Evolutionary conservation across 1,140 invertebrate species (phyloP).

Genomic region (Drosophila micromelanica): DNA sequence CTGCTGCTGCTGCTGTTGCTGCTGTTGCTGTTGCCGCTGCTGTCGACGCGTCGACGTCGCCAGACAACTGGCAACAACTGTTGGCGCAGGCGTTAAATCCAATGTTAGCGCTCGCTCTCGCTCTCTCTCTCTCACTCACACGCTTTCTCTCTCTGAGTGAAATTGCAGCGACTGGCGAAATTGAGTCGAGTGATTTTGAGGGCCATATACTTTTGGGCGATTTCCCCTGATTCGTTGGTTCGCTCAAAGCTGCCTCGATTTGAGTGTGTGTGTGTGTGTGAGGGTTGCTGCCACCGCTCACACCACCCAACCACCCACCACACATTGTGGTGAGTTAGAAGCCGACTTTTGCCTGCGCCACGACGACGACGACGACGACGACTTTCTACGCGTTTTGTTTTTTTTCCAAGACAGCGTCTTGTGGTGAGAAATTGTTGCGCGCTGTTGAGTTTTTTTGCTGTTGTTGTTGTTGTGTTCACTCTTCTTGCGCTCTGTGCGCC

Average conservation of each 20-base stretch:
- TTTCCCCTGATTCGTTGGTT: constrained; percentile 75
- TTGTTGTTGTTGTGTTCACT: constrained; percentile 28
- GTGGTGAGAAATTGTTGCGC: constrained; percentile 79
- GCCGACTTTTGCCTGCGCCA: constrained; percentile 34
- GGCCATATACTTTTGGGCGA: constrained; percentile 58
- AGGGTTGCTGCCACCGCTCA: constrained; percentile 10
- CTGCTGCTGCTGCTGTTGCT: constrained; percentile 4
- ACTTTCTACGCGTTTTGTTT: constrained; percentile 33
- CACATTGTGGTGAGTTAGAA: constrained; percentile 75
- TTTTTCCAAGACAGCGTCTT: constrained; percentile 74
- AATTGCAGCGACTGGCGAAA: constrained; percentile 1
- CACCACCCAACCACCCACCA: constrained; percentile 7
- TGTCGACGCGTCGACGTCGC: constrained; percentile 5
- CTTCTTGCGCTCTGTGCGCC: constrained; percentile 38
- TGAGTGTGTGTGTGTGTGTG: constrained; percentile 1
- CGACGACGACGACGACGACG: constrained; percentile 20
- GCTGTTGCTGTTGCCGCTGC: constrained; percentile 11
- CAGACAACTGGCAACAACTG: background rate
- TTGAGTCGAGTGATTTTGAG: constrained; percentile 53
- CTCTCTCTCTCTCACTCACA: constrained; percentile 6
- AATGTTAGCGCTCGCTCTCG: constrained; percentile 19
- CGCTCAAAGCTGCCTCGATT: constrained; percentile 46
- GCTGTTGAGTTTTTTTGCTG: constrained; percentile 42
- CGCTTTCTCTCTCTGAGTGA: constrained; percentile 1
- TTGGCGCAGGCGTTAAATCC: constrained; percentile 55